A percentile compares a stretch with the other conserved stretches of the same genome.
Evolutionary conservation across 2,797 vertebrate species (phyloP).

Genomic region (Dromococcyx pavoninus): DNA sequence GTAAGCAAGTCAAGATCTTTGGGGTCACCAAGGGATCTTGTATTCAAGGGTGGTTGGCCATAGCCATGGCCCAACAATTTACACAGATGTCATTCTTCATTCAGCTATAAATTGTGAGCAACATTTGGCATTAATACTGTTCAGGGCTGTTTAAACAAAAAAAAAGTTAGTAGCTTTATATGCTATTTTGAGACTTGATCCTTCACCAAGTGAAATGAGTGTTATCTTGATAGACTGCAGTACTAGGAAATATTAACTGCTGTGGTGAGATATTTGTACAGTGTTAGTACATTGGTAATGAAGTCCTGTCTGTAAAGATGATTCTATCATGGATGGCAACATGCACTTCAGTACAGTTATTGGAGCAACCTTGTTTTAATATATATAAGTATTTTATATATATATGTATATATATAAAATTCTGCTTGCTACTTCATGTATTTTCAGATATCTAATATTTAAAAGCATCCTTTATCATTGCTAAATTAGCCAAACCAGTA

Average conservation of each 20-base stretch:
- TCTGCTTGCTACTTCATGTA: background rate
- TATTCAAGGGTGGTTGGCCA: background rate
- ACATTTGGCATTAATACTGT: fast-evolving
- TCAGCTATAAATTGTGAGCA: background rate
- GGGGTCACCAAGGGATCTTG: background rate
- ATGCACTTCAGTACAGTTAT: background rate
- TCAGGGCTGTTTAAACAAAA: background rate
- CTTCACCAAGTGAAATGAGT: background rate
- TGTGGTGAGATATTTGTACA: background rate
- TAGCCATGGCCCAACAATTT: background rate
- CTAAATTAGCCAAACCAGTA: conserved; percentile 53
- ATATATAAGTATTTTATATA: background rate
- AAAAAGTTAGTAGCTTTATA: background rate
- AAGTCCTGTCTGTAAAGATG: background rate
- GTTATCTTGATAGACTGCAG: background rate
- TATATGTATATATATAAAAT: conserved; percentile 1
- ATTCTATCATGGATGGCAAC: background rate
- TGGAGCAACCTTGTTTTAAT: conserved; percentile 22
- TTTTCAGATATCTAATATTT: conserved; percentile 28
- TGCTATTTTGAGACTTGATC: background rate
- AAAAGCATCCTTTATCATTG: conserved; percentile 56
- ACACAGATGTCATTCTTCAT: background rate
- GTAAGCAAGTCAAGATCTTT: background rate
- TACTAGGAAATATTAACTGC: background rate
- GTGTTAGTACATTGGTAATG: background rate